Conservation (phyloP, 2,797 vertebrate species). For the Malacoraja senta region DNA sequence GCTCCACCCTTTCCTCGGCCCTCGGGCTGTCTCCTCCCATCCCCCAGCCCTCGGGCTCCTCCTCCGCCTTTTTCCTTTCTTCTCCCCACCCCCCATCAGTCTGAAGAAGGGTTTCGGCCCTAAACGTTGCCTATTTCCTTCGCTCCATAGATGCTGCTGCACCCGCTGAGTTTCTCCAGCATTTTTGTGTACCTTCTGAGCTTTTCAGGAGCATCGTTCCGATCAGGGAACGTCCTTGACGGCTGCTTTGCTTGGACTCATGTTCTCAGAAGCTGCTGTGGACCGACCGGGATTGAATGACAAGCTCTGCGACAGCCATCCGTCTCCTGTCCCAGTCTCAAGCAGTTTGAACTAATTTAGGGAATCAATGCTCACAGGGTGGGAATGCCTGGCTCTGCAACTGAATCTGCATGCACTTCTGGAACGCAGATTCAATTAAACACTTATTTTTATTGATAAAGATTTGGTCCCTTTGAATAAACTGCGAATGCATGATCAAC, state of each 20-base stretch:
- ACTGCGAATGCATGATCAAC: neutral
- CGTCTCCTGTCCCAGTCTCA: conserved; percentile 13
- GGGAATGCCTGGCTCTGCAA: neutral
- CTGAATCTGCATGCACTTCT: neutral
- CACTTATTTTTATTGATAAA: neutral
- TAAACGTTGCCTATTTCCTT: too few relatives aligned
- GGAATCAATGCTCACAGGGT: neutral
- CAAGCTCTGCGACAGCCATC: conserved; percentile 21
- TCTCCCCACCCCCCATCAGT: too few relatives aligned
- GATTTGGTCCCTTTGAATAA: neutral
- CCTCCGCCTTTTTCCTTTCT: too few relatives aligned
- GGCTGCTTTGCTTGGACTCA: conserved; percentile 31
- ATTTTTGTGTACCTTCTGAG: too few relatives aligned
- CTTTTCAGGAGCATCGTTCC: neutral
- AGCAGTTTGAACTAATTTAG: conserved; percentile 35
- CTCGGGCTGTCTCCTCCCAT: too few relatives aligned
- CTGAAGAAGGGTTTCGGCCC: too few relatives aligned
- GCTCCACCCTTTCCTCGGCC: too few relatives aligned
- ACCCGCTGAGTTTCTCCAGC: too few relatives aligned
- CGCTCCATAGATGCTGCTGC: too few relatives aligned
- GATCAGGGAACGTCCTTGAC: neutral
- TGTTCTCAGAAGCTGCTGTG: conserved; percentile 31
- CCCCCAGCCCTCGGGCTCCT: too few relatives aligned
- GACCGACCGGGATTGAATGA: conserved; percentile 29
- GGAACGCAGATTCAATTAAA: neutral